phyloP scores from a whole-genome alignment of 2,888 invertebrate species.

The Iselma pallidipennis region DNA sequence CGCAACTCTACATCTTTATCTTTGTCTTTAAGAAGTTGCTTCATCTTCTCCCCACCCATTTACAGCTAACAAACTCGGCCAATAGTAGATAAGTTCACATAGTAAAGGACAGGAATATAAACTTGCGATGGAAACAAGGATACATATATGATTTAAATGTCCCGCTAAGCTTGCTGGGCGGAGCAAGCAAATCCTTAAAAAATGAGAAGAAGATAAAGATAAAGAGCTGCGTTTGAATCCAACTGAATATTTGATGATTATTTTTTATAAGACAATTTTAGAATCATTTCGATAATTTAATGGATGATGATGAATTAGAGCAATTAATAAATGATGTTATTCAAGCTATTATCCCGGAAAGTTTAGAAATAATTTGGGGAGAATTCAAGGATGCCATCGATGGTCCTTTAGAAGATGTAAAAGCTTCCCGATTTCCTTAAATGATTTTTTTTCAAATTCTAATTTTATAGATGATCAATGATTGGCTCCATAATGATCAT shows the following conservation, averaged over 20 bases:
- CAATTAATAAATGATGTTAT: slow-evolving; percentile 23
- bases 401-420: slow-evolving; percentile 23
- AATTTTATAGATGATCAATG: slow-evolving; percentile 19
- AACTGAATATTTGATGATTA: neutral
- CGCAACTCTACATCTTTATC: too few species aligned
- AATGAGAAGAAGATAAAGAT: too few species aligned
- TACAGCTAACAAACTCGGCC: too few species aligned
- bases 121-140: too few species aligned
- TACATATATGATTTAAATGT: too few species aligned
- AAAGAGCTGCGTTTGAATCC: too few species aligned
- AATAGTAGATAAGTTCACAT: too few species aligned
- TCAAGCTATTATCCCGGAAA: slow-evolving; percentile 20
- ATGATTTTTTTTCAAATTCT: neutral
- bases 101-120: too few species aligned
- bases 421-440: neutral
- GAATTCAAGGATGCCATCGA: slow-evolving; percentile 25
- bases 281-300: slow-evolving; percentile 24
- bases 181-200: too few species aligned
- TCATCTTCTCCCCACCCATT: too few species aligned
- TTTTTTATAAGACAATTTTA: slow-evolving; percentile 2
- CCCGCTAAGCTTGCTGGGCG: too few species aligned
- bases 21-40: too few species aligned
- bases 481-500: slow-evolving; percentile 7
- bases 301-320: slow-evolving; percentile 27
- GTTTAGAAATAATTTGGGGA: slow-evolving; percentile 26